A percentile compares a stretch with the other conserved stretches of the same genome.
phyloP scores from a whole-genome alignment of 2,888 invertebrate species.

The Drosophila planitibia region DNA sequence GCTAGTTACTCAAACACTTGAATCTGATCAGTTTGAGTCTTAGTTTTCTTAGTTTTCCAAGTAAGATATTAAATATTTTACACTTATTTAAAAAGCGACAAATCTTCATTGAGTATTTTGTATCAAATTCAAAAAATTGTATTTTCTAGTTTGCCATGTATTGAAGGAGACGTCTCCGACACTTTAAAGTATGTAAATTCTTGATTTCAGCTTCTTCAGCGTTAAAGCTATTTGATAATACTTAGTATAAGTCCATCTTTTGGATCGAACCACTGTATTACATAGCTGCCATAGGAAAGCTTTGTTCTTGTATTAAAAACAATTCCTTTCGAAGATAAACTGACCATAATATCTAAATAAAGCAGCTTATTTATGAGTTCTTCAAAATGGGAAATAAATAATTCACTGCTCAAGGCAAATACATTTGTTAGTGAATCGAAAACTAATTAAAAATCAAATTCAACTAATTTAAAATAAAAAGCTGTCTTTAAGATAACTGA shows the following conservation, averaged over 20 bases:
- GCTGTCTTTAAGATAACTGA: neutral
- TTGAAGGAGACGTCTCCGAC: neutral
- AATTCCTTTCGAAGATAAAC: neutral
- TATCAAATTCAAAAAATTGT: neutral
- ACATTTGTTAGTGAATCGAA: neutral
- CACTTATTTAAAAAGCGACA: neutral
- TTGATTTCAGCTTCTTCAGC: neutral
- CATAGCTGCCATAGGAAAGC: neutral
- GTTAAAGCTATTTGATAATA: neutral
- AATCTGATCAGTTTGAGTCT: neutral
- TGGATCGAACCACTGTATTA: neutral
- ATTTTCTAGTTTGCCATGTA: neutral
- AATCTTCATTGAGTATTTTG: neutral
- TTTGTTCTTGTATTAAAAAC: neutral
- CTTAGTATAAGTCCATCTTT: neutral
- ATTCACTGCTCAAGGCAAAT: neutral
- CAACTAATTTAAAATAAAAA: neutral
- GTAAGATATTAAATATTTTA: neutral
- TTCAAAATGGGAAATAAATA: neutral
- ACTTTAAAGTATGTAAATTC: neutral
- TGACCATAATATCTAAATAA: too few species aligned
- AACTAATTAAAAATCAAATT: neutral
- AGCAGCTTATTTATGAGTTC: neutral
- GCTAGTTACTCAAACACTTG: neutral
- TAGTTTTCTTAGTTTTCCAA: neutral